A percentile compares a stretch with the other conserved stretches of the same genome.
phyloP scores from a whole-genome alignment of 2,888 invertebrate genomes.

The Tineola bisselliella region DNA sequence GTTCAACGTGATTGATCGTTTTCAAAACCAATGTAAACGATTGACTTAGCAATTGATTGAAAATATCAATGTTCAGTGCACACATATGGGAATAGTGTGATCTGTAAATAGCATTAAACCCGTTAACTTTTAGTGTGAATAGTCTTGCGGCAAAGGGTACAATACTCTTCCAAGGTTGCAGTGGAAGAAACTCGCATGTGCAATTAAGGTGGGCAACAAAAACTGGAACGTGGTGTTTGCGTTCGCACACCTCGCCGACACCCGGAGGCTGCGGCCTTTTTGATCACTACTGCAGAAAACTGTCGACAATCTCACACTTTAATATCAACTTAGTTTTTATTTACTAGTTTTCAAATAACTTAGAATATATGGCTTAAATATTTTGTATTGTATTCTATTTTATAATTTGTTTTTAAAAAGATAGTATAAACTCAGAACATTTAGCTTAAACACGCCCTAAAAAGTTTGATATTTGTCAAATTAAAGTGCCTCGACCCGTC shows the following conservation, averaged over 20 bases:
- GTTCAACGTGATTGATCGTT: no score
- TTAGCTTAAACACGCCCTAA: neutral
- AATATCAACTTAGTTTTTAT: no score
- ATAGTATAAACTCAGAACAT: no score
- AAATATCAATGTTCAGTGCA: no score
- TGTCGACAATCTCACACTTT: no score
- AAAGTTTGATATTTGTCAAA: neutral
- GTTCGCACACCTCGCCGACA: conserved; percentile 2
- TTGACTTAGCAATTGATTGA: no score
- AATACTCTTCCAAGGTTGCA: neutral
- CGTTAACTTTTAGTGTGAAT: neutral
- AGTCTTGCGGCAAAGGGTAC: neutral
- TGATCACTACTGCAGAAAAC: neutral
- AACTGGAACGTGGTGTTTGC: neutral
- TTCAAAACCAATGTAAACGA: no score
- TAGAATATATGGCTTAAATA: no score
- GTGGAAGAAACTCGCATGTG: neutral
- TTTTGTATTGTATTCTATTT: no score
- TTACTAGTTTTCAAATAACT: no score
- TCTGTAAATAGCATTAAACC: neutral
- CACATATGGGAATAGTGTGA: no score
- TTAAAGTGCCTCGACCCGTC: neutral
- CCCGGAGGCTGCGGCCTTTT: neutral
- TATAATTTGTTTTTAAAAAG: no score
- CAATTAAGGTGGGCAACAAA: neutral